Conservation (phyloP, 2,113 vertebrate genomes). For the Aptenodytes patagonicus region DNA sequence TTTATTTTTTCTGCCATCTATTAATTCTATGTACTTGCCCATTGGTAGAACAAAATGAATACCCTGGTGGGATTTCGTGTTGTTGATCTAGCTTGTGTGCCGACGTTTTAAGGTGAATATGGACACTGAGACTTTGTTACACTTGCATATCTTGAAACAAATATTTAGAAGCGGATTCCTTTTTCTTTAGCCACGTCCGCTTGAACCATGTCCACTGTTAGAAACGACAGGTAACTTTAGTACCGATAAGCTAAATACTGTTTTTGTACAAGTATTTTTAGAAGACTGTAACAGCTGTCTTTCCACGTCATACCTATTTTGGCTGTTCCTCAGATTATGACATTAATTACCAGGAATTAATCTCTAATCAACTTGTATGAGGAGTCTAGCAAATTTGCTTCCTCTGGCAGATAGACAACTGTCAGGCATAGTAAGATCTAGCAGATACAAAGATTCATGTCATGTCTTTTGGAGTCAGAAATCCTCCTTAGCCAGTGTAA, state of each 20-base stretch:
- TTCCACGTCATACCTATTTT: background rate
- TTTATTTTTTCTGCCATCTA: background rate
- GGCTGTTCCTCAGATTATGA: background rate
- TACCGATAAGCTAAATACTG: background rate
- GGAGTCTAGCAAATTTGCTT: background rate
- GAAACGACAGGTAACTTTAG: background rate
- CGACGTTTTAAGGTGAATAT: background rate
- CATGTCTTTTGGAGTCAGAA: background rate
- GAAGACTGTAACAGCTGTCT: background rate
- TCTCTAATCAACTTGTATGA: background rate
- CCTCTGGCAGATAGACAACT: background rate
- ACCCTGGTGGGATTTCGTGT: background rate
- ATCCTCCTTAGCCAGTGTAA: background rate
- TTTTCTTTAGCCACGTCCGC: background rate
- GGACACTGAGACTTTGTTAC: background rate
- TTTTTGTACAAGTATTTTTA: background rate
- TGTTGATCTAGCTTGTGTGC: background rate
- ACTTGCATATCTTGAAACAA: background rate
- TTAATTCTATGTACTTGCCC: background rate
- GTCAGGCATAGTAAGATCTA: background rate
- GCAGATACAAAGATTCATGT: background rate
- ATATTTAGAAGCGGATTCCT: background rate
- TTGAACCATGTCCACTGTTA: background rate
- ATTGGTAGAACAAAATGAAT: background rate
- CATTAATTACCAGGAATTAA: background rate